Evolutionary conservation across 1,140 invertebrate species (phyloP), one percentile per base, ranked within the genome.

Genomic region (Dinothrombium tinctorium): DNA sequence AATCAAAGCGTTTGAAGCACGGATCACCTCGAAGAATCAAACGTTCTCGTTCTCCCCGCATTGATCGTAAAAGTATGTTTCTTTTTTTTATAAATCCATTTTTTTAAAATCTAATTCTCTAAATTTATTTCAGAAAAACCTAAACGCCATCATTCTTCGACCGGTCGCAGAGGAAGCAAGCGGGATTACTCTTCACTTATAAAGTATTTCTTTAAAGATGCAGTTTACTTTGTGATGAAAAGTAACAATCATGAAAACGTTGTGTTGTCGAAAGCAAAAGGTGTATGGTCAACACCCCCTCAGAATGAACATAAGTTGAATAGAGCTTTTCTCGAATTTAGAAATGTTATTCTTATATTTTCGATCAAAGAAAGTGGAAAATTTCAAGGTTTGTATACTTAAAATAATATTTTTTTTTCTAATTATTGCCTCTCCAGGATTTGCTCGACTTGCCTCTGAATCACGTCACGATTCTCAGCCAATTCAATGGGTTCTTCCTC

Each of bases 161-260:
- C 29, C n/a, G 40, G 33, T 22, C 17, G 15, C 12, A 19, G 11
- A n/a, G 14, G 9, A 11, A 26, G 23, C 3, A 12, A 25, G 11
- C 21, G 37, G 53, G 78, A 84, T 61, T 84, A 83, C 54, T 64
- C 73, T 53, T 80, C 78, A 8, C 79, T 86, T 61, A 60, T 95
- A 37, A 90, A 87, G 62, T 92, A 92, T 57, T 66, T 95, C 37
- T 92, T 94, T 57, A 68, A 83, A 50, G 82, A 90, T 59, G 80
- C 87, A 45, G 69, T 84, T 48, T 95, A 89, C 66, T 96, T 94
- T 63, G 69, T 95, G 19, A 92, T 96, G 47, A 95, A 95, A 60
- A 92, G 86, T 33, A 94, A 94, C 59, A 95, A 95, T 63, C 76
- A 78, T 44, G 89, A 95, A 59, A 96, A 96, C 63, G 76, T 96